Conservation (phyloP, 2,113 vertebrate genomes). For the Fukomys damarensis region DNA sequence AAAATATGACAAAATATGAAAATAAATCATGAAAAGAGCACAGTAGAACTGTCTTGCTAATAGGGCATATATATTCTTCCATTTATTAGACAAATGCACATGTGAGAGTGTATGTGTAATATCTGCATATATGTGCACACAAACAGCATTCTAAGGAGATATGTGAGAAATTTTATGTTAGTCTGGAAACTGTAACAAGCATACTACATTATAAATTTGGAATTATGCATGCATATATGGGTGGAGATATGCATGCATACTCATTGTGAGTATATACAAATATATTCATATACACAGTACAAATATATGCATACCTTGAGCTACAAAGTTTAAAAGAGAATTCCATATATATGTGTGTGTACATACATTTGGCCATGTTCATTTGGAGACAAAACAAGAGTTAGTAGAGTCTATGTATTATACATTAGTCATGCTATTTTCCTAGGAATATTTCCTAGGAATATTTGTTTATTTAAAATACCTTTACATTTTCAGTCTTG, state of each 20-base stretch:
- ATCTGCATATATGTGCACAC: not conserved
- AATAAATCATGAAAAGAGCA: not conserved
- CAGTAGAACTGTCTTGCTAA: not conserved
- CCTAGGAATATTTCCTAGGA: too few relatives aligned
- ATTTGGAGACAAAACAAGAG: constrained; percentile 9
- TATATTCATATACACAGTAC: not conserved
- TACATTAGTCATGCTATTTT: not conserved
- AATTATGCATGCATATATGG: not conserved
- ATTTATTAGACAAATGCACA: not conserved
- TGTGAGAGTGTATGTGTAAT: accelerated
- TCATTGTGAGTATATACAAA: not conserved
- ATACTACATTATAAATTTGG: not conserved
- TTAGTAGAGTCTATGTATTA: not conserved
- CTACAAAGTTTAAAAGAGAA: not conserved
- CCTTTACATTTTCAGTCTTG: not conserved
- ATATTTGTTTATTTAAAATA: not conserved
- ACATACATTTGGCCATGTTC: not conserved
- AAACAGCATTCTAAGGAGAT: not conserved
- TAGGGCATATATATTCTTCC: not conserved
- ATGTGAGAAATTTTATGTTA: not conserved
- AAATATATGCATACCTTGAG: not conserved
- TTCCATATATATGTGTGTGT: too few relatives aligned
- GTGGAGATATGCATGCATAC: not conserved
- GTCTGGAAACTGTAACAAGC: not conserved
- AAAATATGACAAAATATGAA: not conserved